Evolutionary conservation across 2,888 invertebrate genomes (phyloP).

Genomic region (Bombyx huttoni): DNA sequence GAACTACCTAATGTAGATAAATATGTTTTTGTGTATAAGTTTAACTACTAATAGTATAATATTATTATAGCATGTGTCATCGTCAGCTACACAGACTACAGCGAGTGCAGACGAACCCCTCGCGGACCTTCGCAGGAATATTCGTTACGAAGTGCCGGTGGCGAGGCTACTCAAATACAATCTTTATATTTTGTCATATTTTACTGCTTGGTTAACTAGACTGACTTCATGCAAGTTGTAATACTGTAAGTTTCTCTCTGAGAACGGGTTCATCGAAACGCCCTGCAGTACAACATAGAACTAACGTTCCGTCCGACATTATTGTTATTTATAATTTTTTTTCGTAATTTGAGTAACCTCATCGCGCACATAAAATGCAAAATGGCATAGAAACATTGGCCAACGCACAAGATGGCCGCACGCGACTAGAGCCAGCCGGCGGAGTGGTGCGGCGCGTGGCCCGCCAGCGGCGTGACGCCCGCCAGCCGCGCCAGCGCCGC

Average conservation of each 20-base stretch:
- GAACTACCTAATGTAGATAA: slow-evolving; percentile 17
- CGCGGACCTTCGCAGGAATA: background rate
- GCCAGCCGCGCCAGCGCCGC: slow-evolving; percentile 76
- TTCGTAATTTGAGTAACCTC: no score
- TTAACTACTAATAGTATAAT: background rate
- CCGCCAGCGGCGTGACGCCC: slow-evolving; percentile 82
- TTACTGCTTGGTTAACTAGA: no score
- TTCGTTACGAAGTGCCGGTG: background rate
- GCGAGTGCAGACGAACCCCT: background rate
- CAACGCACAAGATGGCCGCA: background rate
- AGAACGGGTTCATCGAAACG: no score
- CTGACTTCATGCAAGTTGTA: no score
- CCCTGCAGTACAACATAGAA: no score
- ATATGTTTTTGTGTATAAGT: slow-evolving; percentile 11
- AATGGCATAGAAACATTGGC: background rate
- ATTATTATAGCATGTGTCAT: background rate
- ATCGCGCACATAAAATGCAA: no score
- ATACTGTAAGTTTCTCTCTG: no score
- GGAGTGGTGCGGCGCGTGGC: slow-evolving; percentile 76
- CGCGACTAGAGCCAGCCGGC: slow-evolving; percentile 76
- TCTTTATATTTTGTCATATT: no score
- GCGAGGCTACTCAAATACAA: background rate
- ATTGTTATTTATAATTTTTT: no score
- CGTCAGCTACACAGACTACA: background rate
- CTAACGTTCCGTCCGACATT: no score